Base-by-base conservation (phyloP, 2,113 vertebrate genomes). In the Phylloscopus trochilus region DNA sequence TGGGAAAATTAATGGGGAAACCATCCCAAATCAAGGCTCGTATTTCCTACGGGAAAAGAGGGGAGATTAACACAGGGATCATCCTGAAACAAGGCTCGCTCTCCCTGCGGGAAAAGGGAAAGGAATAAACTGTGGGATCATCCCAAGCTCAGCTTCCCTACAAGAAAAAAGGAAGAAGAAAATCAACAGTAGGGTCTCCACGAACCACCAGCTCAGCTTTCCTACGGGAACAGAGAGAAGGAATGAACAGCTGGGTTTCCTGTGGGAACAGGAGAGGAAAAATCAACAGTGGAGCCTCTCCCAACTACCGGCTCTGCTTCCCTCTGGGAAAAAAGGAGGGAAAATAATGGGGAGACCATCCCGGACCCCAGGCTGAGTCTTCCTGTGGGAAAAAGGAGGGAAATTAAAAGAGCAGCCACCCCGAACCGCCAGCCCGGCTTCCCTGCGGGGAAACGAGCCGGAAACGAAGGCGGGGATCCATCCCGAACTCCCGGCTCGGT, bases 31-130 rank as follows among this genome's bases (percentile, higher is more conserved):
- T 4, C 20, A 24, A 8, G 15, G 43, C 10, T 59, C 0, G 0
- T 11, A 27, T 30, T 35, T 27, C 12, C 15, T 30, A 4, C 0
- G 1, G 35, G 9, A 49, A 47, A 67, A 68, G 22, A 13, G 4
- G 4, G 15, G 11, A 53, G 11, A 37, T 30, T 30, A 35, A 66
- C 6, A 30, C 3, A 2, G 10, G 3, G 11, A 37, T 24, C 35
- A 30, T 26, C 24, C 46, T 2, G 0, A 30, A 35, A 1, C 26
- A 35, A 23, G 19, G 55, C 30, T 43, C 1, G 1, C 3, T 6
- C 20, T 78, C 10, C 6, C 46, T 39, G 33, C 19, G 28, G 37
- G 28, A 37, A 68, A 60, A 67, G 6, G 13, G 15, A 33, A 33
- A 46, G 19, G 17, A 27, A 37, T 37, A 12, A 68, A 37, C 6